These are phyloP conservation scores for Eupeodes latifasciatus DNA, from an alignment of 2,888 invertebrate genomes.

Conservation along the genomic window DNA sequence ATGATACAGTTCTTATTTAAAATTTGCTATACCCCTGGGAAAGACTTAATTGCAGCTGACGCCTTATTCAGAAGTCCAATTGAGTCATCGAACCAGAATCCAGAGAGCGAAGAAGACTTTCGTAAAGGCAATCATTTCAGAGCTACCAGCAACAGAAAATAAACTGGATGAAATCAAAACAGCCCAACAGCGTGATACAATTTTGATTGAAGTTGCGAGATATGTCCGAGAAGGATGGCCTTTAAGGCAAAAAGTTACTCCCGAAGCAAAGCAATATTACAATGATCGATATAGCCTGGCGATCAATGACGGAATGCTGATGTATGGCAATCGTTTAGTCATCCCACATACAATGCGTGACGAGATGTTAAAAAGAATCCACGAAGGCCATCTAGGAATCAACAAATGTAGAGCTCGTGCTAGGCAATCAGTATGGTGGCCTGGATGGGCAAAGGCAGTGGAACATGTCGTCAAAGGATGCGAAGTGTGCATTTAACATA, in stretches of 20 bases:
- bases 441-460: background rate
- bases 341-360: background rate
- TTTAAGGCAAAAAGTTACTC: background rate
- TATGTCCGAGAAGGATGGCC: constrained; percentile 1
- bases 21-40: too few relatives aligned
- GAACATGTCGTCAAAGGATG: constrained; percentile 10
- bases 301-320: constrained; percentile 19
- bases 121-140: background rate
- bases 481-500: constrained; percentile 17
- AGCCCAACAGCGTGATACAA: background rate
- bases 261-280: background rate
- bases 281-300: constrained; percentile 3
- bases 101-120: constrained; percentile 16
- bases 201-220: background rate
- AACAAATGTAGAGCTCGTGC: background rate
- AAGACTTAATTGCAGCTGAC: background rate
- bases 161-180: background rate
- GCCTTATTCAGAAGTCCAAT: constrained; percentile 20
- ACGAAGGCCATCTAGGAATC: constrained; percentile 27
- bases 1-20: too few relatives aligned
- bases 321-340: constrained; percentile 18
- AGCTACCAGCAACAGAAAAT: background rate
- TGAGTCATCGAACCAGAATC: background rate
- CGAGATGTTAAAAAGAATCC: background rate
- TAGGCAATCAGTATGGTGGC: constrained; percentile 19